Evolutionary conservation across 2,888 invertebrate species (phyloP).

Genomic region (Dioctria linearis): DNA sequence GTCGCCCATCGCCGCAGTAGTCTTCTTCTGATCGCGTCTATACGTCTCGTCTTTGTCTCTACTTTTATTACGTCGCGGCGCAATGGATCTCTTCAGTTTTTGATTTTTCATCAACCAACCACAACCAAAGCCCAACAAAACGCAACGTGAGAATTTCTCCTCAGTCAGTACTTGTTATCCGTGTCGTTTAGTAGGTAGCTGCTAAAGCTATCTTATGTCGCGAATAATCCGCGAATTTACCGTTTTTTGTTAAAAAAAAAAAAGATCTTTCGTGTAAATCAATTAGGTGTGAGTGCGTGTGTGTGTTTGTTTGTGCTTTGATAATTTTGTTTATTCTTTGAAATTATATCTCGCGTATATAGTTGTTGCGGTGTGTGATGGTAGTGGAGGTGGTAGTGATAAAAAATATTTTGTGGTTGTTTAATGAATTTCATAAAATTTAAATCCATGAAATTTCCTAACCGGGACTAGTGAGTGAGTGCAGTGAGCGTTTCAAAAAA

Average conservation of each 20-base stretch:
- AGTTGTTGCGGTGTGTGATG: not conserved
- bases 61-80: not conserved
- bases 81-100: not conserved
- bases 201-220: not conserved
- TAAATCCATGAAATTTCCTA: conserved; percentile 20
- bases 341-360: conserved; percentile 5
- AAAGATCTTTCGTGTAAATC: too few relatives aligned
- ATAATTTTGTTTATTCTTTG: not conserved
- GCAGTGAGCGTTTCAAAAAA: not conserved
- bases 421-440: not conserved
- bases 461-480: conserved; percentile 26
- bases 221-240: conserved; percentile 7
- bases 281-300: too few relatives aligned
- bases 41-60: not conserved
- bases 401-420: not conserved
- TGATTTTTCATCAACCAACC: not conserved
- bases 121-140: too few relatives aligned
- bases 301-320: too few relatives aligned
- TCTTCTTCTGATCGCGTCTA: not conserved
- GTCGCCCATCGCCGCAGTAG: not conserved
- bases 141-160: conserved; percentile 17
- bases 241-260: too few relatives aligned
- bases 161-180: conserved; percentile 41
- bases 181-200: not conserved
- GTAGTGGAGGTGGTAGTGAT: conserved; percentile 1